phyloP scores from a whole-genome alignment of 2,888 invertebrate genomes.

The Polydrusus tereticollis region DNA sequence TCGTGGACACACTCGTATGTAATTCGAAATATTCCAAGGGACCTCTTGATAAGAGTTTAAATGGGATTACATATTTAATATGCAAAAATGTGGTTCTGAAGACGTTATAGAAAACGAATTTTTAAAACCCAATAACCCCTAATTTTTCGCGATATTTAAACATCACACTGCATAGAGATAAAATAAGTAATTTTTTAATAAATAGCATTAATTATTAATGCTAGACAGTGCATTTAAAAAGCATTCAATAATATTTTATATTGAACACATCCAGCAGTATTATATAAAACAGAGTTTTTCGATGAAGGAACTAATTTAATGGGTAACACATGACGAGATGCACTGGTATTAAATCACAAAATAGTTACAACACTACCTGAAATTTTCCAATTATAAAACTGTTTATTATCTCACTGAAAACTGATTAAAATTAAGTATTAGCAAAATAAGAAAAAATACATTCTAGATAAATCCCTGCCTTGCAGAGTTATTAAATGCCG shows the following conservation, averaged over 20 bases:
- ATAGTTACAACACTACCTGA: not conserved
- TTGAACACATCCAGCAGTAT: not conserved
- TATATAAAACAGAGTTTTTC: not conserved
- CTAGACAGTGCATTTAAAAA: not conserved
- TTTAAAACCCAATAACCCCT: too few species aligned
- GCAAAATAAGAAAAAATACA: slow-evolving; percentile 42
- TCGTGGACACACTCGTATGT: too few species aligned
- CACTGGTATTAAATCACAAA: not conserved
- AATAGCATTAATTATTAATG: not conserved
- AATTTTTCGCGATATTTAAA: too few species aligned
- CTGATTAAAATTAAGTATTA: slow-evolving; percentile 28
- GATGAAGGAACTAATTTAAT: not conserved
- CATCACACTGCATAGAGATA: too few species aligned
- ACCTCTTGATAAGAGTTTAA: too few species aligned
- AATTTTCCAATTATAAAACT: slow-evolving; percentile 3
- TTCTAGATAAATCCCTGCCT: slow-evolving; percentile 42
- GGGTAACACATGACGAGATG: not conserved
- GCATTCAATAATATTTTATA: not conserved
- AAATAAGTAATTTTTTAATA: too few species aligned
- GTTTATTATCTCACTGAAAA: slow-evolving; percentile 43
- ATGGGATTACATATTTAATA: too few species aligned
- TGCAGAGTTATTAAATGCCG: slow-evolving; percentile 33
- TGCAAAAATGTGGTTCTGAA: too few species aligned
- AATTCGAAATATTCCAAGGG: too few species aligned
- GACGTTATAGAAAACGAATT: too few species aligned